Percentiles rank a stretch among this genome's conserved stretches.
These are phyloP conservation scores for Nipponacmea schrenckii DNA, from an alignment of 2,888 invertebrate species.

Conservation along the genomic window DNA sequence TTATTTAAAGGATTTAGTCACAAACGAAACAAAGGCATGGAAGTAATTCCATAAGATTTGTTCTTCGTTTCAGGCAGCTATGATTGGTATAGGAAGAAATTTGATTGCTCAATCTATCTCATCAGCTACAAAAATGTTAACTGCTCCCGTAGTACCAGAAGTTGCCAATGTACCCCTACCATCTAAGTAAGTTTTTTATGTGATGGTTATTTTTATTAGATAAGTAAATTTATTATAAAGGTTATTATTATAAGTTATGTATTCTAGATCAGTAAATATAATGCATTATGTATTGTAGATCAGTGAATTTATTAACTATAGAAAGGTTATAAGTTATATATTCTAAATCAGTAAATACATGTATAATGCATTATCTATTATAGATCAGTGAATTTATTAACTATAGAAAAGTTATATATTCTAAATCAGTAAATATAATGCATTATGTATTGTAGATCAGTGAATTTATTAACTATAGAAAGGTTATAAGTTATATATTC, in stretches of 20 bases:
- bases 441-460: conserved; percentile 47
- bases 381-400: conserved; percentile 64
- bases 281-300: conserved; percentile 39
- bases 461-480: conserved; percentile 67
- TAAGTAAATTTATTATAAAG: conserved; percentile 66
- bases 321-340: conserved; percentile 57
- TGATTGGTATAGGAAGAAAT: conserved; percentile 64
- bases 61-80: conserved; percentile 49
- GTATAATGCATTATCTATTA: not conserved
- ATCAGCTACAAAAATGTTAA: conserved; percentile 66
- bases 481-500: conserved; percentile 57
- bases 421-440: not conserved
- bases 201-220: conserved; percentile 36
- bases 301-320: conserved; percentile 66
- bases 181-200: conserved; percentile 56
- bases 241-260: conserved; percentile 56
- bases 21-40: too few species aligned
- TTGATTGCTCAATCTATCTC: conserved; percentile 64
- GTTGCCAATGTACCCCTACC: conserved; percentile 64
- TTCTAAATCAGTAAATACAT: not conserved
- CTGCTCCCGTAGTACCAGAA: conserved; percentile 67
- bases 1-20: too few species aligned
- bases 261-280: not conserved
- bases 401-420: conserved; percentile 67
- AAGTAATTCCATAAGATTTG: too few species aligned